Conservation (phyloP, 1,140 invertebrate genomes). For the Papilio polyxenes region DNA sequence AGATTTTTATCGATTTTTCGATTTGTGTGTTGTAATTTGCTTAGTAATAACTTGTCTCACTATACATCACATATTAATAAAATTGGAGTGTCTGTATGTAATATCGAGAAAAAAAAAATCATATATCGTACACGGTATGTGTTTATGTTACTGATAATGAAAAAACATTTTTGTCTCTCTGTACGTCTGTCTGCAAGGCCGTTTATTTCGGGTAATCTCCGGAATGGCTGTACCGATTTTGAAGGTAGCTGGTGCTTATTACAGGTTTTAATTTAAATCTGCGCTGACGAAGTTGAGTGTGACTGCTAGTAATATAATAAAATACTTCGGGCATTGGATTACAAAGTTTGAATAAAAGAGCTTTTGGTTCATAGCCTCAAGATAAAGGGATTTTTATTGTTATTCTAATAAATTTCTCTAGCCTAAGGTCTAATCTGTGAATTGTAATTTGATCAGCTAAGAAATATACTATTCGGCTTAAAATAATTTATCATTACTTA, state of each 20-base stretch:
- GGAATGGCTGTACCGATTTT: too few species aligned
- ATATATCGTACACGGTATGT: too few species aligned
- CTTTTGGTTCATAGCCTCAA: background rate
- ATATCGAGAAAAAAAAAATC: too few species aligned
- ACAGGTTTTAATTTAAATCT: too few species aligned
- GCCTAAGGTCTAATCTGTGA: background rate
- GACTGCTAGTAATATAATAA: background rate
- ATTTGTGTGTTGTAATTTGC: background rate
- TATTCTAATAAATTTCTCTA: slow-evolving; percentile 4
- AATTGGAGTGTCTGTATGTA: too few species aligned
- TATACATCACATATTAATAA: too few species aligned
- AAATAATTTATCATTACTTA: background rate
- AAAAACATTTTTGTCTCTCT: too few species aligned
- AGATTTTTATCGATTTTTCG: background rate
- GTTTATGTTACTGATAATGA: too few species aligned
- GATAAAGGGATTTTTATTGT: background rate
- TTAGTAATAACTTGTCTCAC: background rate
- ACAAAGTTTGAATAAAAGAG: background rate
- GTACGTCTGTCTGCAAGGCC: too few species aligned
- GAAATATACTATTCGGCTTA: background rate
- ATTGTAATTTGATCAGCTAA: background rate
- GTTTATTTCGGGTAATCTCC: too few species aligned
- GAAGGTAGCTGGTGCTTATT: too few species aligned
- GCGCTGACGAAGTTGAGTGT: too few species aligned
- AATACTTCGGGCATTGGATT: background rate